Evolutionary conservation across 2,113 vertebrate genomes (phyloP).

Genomic region (Erythrocercus mccallii): DNA sequence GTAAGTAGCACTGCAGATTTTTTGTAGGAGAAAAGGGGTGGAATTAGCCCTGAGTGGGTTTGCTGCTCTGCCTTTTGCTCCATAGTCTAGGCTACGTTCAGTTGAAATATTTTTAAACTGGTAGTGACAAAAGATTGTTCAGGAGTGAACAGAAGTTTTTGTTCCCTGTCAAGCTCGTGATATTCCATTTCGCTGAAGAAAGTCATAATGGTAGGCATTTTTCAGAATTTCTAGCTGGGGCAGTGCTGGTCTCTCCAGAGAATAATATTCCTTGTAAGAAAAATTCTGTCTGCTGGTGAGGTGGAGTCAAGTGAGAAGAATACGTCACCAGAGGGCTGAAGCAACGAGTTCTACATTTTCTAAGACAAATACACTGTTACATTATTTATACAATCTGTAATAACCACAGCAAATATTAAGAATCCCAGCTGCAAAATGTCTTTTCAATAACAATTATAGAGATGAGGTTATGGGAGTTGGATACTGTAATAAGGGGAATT

Average conservation of each 20-base stretch:
- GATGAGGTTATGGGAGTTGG: not conserved
- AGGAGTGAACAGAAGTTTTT: not conserved
- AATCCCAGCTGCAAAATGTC: not conserved
- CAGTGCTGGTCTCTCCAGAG: not conserved
- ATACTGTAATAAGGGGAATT: not conserved
- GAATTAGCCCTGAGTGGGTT: not conserved
- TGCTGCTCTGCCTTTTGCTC: not conserved
- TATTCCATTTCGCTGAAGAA: not conserved
- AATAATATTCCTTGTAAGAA: not conserved
- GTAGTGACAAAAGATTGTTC: not conserved
- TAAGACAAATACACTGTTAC: not conserved
- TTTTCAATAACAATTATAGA: not conserved
- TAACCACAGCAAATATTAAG: not conserved
- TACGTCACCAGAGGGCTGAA: not conserved
- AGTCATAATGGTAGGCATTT: not conserved
- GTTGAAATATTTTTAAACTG: not conserved
- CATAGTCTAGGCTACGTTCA: not conserved
- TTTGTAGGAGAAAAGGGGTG: not conserved
- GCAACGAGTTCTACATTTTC: not conserved
- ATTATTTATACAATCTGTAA: not conserved
- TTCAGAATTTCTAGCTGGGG: not conserved
- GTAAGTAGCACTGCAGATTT: not conserved
- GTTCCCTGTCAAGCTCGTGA: not conserved
- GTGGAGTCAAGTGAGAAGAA: not conserved
- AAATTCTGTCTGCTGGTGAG: not conserved